A percentile compares a stretch with the other conserved stretches of the same genome.
Evolutionary conservation across 2,888 invertebrate species (phyloP).

Genomic region (Caenorhabditis auriculariae): DNA sequence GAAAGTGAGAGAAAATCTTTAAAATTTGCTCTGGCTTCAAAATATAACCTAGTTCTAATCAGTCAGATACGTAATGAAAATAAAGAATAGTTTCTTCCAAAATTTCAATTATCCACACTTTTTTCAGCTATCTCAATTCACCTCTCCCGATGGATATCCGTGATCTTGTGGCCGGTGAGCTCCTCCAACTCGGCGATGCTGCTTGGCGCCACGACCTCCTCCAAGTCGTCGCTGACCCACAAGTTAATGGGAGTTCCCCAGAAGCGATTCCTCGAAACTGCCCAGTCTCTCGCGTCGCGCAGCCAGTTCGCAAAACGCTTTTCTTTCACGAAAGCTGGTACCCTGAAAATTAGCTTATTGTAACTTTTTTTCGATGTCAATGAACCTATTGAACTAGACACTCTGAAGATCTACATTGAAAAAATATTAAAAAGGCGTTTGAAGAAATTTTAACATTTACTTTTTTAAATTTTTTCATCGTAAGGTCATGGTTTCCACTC

Average conservation of each 20-base stretch:
- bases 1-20: no score
- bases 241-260: slow-evolving; percentile 99
- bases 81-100: no score
- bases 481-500: no score
- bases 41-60: neutral
- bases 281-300: slow-evolving; percentile 95
- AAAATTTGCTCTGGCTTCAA: no score
- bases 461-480: neutral
- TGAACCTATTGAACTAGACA: neutral
- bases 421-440: neutral
- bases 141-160: slow-evolving; percentile 89
- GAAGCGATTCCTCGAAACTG: slow-evolving; percentile 92
- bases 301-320: slow-evolving; percentile 99
- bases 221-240: slow-evolving; percentile 86
- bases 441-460: neutral
- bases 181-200: slow-evolving; percentile 86
- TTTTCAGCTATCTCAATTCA: no score
- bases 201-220: slow-evolving; percentile 78
- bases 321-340: slow-evolving; percentile 95
- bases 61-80: no score
- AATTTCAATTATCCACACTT: no score
- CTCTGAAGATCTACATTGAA: no score
- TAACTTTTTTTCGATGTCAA: neutral
- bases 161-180: slow-evolving; percentile 78
- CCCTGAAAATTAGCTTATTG: slow-evolving; percentile 67